Percentiles rank a stretch among this genome's conserved stretches.
phyloP scores from a whole-genome alignment of 1,140 invertebrate species.

The Trissolcus basalis region DNA sequence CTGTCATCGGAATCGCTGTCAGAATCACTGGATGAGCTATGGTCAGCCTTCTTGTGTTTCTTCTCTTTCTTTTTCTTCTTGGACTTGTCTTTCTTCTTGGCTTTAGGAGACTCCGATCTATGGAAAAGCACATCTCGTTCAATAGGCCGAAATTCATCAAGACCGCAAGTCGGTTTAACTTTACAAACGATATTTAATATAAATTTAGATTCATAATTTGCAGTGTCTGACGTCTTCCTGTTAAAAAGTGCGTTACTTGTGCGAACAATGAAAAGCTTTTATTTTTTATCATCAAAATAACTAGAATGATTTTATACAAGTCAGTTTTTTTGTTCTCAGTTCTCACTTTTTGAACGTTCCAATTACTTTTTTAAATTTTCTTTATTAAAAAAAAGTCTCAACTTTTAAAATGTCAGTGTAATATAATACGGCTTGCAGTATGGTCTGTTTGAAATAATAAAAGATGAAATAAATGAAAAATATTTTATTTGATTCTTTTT shows the following conservation, averaged over 20 bases:
- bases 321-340: no score
- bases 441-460: no score
- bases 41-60: constrained; percentile 69
- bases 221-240: constrained; percentile 72
- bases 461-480: no score
- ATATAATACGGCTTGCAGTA: no score
- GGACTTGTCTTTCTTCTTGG: constrained; percentile 73
- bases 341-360: no score
- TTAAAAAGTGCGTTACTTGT: constrained; percentile 74
- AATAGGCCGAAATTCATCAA: no score
- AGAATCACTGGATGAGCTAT: constrained; percentile 68
- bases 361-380: no score
- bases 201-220: constrained; percentile 65
- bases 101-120: constrained; percentile 73
- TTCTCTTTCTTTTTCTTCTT: constrained; percentile 73
- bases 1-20: constrained; percentile 70
- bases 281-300: neutral
- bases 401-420: no score
- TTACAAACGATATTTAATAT: constrained; percentile 62
- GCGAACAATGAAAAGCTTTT: constrained; percentile 71
- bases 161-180: constrained; percentile 23
- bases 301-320: no score
- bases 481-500: no score
- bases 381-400: no score
- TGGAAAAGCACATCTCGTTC: constrained; percentile 53